Evolutionary conservation across 2,797 vertebrate species (phyloP).

Genomic region (Cottoperca gobio): DNA sequence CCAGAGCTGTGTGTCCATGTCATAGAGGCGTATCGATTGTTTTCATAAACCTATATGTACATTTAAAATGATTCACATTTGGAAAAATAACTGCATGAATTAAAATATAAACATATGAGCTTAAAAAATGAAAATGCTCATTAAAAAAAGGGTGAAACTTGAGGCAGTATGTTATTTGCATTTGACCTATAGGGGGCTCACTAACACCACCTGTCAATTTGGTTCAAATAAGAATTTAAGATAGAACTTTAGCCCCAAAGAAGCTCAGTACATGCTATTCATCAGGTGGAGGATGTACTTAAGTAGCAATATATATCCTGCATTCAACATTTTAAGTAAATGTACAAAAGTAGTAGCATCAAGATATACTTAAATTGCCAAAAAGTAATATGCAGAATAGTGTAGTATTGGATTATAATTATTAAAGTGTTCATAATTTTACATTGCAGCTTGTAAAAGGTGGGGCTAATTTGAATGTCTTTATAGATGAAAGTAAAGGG

Average conservation of each 20-base stretch:
- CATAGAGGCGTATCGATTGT: background rate
- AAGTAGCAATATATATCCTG: no score
- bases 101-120: background rate
- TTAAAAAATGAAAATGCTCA: background rate
- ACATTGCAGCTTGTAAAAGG: no score
- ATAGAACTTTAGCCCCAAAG: no score
- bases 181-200: slow-evolving; percentile 31
- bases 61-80: background rate
- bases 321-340: no score
- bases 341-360: no score
- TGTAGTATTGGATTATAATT: no score
- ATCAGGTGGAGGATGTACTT: no score
- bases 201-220: slow-evolving; percentile 13
- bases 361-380: no score
- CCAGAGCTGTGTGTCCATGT: background rate
- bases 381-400: no score
- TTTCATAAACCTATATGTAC: background rate
- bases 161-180: background rate
- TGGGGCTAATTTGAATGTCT: no score
- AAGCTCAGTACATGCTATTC: background rate
- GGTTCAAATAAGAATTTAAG: background rate
- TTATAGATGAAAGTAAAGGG: no score
- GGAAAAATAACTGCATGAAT: background rate
- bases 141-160: background rate
- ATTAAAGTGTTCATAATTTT: no score